Evolutionary conservation across 2,888 invertebrate species (phyloP).

Genomic region (Junonia oenone): DNA sequence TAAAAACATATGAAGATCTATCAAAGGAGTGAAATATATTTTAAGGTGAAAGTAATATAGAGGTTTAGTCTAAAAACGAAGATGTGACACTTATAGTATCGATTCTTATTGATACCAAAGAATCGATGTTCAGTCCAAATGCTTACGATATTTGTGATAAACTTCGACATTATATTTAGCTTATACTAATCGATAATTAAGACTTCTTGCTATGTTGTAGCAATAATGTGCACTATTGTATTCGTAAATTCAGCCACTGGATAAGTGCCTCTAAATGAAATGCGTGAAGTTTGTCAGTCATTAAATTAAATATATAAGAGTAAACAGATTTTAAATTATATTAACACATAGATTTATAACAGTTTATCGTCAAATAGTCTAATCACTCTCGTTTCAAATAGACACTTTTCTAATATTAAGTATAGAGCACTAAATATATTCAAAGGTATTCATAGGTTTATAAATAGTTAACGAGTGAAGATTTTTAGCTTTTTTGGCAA

Average conservation of each 20-base stretch:
- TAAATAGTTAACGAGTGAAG: conserved; percentile 35
- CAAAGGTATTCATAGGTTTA: conserved; percentile 53
- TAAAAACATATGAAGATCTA: conserved; percentile 4
- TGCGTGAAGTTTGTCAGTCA: conserved; percentile 40
- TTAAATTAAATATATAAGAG: conserved; percentile 15
- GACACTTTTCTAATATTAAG: conserved; percentile 30
- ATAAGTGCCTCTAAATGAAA: conserved; percentile 65
- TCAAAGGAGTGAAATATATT: conserved; percentile 6
- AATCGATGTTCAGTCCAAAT: conserved; percentile 58
- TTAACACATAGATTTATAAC: conserved; percentile 44
- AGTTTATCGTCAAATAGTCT: conserved; percentile 32
- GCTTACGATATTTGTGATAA: conserved; percentile 72
- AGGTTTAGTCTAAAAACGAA: not conserved
- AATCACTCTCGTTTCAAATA: conserved; percentile 25
- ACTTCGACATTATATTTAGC: conserved; percentile 60
- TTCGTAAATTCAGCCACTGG: conserved; percentile 54
- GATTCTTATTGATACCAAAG: conserved; percentile 27
- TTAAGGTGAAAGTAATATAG: conserved; percentile 8
- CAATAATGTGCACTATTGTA: conserved; percentile 53
- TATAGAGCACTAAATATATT: conserved; percentile 54
- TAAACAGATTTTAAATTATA: conserved; percentile 23
- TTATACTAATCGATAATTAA: conserved; percentile 46
- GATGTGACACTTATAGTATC: not conserved
- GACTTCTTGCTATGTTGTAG: conserved; percentile 47
- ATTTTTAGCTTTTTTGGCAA: conserved; percentile 71